A percentile compares a stretch with the other conserved stretches of the same genome.
phyloP scores from a whole-genome alignment of 2,888 invertebrate species.

The Leptinotarsa tumamoca region DNA sequence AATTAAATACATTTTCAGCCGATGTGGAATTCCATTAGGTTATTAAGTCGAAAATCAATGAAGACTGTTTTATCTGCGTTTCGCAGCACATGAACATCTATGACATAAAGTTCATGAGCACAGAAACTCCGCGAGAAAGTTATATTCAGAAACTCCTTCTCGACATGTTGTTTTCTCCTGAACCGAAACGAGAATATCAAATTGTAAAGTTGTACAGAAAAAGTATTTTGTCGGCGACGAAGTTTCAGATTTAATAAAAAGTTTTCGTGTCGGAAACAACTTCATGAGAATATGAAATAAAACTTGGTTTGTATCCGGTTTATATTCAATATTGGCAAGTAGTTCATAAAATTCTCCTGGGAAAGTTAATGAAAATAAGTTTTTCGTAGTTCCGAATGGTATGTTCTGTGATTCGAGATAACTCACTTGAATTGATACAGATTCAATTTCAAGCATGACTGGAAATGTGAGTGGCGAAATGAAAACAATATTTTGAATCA shows the following conservation, averaged over 20 bases:
- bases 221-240: conserved; percentile 15
- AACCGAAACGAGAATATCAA: conserved; percentile 32
- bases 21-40: too few relatives aligned
- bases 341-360: conserved; percentile 6
- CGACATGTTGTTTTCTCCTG: conserved; percentile 16
- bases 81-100: neutral
- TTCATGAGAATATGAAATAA: conserved; percentile 36
- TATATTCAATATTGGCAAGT: conserved; percentile 39
- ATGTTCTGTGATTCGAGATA: neutral
- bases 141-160: neutral
- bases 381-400: neutral
- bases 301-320: conserved; percentile 32
- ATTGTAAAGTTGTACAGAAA: conserved; percentile 29
- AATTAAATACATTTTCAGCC: too few relatives aligned
- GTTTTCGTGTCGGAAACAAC: conserved; percentile 35
- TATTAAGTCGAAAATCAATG: neutral
- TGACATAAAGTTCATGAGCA: neutral
- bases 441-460: too few relatives aligned
- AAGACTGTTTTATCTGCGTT: neutral
- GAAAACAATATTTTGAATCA: too few relatives aligned
- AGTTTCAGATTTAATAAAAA: conserved; percentile 41
- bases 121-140: neutral
- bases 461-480: too few relatives aligned
- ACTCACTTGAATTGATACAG: too few relatives aligned
- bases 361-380: conserved; percentile 1